Percentiles rank a stretch among this genome's conserved stretches.
phyloP scores from a whole-genome alignment of 1,140 invertebrate genomes.

The Euschistus heros region DNA sequence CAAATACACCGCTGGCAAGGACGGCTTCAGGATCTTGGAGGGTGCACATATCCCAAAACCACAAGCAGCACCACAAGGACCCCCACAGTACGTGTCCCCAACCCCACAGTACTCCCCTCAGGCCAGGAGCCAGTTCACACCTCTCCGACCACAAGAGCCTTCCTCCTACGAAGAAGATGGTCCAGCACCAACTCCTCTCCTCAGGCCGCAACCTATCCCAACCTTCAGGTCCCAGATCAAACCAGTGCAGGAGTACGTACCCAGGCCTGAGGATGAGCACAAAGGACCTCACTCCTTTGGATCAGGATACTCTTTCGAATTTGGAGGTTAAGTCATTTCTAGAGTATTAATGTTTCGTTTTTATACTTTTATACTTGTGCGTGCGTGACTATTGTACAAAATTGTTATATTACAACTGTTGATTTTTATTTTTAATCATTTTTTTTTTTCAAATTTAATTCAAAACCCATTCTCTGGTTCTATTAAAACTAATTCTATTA shows the following conservation, averaged over 20 bases:
- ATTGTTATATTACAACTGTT: no score
- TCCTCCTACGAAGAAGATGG: slow-evolving; percentile 17
- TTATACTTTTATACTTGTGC: no score
- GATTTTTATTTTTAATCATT: no score
- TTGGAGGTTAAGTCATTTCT: slow-evolving; percentile 30
- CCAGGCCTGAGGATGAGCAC: slow-evolving; percentile 33
- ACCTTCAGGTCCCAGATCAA: slow-evolving; percentile 17
- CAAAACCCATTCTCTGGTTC: no score
- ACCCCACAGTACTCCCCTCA: slow-evolving; percentile 13
- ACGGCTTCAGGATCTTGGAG: slow-evolving; percentile 36
- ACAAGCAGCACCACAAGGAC: slow-evolving; percentile 4
- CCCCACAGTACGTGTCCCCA: slow-evolving; percentile 12
- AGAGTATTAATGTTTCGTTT: no score
- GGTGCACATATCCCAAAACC: slow-evolving; percentile 34
- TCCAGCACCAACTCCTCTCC: neutral
- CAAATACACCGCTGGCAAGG: slow-evolving; percentile 41
- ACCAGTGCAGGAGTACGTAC: slow-evolving; percentile 23
- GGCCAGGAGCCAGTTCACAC: slow-evolving; percentile 9
- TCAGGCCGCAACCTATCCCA: neutral
- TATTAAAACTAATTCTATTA: no score
- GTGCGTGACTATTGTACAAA: no score
- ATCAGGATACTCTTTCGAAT: slow-evolving; percentile 46
- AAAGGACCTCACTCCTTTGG: slow-evolving; percentile 44
- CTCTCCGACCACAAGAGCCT: neutral
- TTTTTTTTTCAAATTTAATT: no score